Evolutionary conservation across 1,140 invertebrate genomes (phyloP).

Genomic region (Macrocentrus cingulum): DNA sequence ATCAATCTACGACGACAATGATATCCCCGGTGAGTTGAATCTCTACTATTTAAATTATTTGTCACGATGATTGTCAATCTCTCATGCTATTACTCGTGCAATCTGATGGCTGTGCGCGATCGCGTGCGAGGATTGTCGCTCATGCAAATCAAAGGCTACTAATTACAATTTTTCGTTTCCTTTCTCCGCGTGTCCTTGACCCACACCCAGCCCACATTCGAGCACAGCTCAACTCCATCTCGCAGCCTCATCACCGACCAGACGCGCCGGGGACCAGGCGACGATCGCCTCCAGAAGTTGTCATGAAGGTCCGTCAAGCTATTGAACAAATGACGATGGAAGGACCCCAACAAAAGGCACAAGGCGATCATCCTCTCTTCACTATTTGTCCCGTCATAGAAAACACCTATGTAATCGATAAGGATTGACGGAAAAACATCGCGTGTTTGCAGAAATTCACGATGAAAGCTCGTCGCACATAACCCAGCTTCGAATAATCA

Average conservation of each 20-base stretch:
- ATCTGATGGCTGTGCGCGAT: too few species aligned
- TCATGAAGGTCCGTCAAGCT: slow-evolving; percentile 37
- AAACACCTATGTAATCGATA: too few species aligned
- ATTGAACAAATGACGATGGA: slow-evolving; percentile 38
- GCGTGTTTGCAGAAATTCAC: too few species aligned
- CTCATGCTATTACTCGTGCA: too few species aligned
- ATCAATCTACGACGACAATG: slow-evolving; percentile 36
- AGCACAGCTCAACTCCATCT: slow-evolving; percentile 29
- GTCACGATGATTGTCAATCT: not conserved
- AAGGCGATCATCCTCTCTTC: slow-evolving; percentile 10
- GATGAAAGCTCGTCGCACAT: too few species aligned
- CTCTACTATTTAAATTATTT: slow-evolving; percentile 4
- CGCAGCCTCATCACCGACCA: slow-evolving; percentile 36
- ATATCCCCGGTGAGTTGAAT: slow-evolving; percentile 36
- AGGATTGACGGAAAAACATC: not conserved
- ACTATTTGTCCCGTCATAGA: too few species aligned
- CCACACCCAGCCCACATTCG: slow-evolving; percentile 34
- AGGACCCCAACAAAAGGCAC: slow-evolving; percentile 16
- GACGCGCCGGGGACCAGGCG: slow-evolving; percentile 37
- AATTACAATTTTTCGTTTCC: not conserved
- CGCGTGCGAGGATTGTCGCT: too few species aligned
- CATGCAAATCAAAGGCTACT: not conserved
- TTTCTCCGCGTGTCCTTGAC: slow-evolving; percentile 2
- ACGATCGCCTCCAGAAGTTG: slow-evolving; percentile 40
- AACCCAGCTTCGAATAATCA: too few species aligned